Conservation (phyloP, 1,140 invertebrate genomes). For the Grapholita molesta region DNA sequence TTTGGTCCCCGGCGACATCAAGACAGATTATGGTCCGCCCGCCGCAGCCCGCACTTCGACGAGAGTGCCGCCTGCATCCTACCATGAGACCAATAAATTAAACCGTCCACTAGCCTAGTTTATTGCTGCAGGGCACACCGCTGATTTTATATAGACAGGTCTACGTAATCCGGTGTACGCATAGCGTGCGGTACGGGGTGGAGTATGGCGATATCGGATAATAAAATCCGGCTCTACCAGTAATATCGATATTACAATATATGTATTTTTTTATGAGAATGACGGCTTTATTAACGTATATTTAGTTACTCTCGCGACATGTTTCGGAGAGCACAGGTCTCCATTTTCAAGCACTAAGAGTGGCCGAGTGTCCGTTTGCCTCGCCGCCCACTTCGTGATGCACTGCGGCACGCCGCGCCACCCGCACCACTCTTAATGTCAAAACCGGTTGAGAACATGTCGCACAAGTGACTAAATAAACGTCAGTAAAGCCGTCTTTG, state of each 20-base stretch:
- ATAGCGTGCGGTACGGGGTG: not conserved
- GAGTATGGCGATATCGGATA: not conserved
- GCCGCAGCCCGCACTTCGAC: not conserved
- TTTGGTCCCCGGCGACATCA: conserved; percentile 1
- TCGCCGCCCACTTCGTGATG: too few relatives aligned
- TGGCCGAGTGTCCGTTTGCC: too few relatives aligned
- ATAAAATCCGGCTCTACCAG: not conserved
- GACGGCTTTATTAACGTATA: too few relatives aligned
- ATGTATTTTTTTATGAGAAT: too few relatives aligned
- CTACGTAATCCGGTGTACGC: not conserved
- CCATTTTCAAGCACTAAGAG: too few relatives aligned
- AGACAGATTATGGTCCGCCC: conserved; percentile 6
- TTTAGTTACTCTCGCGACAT: too few relatives aligned
- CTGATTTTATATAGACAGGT: not conserved
- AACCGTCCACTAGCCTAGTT: conserved; percentile 1
- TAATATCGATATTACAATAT: not conserved
- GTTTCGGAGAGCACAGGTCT: too few relatives aligned
- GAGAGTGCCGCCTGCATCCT: conserved; percentile 4
- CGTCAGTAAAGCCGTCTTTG: too few relatives aligned
- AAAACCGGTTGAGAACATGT: too few relatives aligned
- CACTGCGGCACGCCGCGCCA: too few relatives aligned
- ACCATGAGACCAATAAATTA: conserved; percentile 13
- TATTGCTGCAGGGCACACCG: not conserved
- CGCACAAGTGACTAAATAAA: too few relatives aligned
- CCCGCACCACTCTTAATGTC: too few relatives aligned